phyloP scores from a whole-genome alignment of 2,888 invertebrate genomes.

The Sycophila texana region DNA sequence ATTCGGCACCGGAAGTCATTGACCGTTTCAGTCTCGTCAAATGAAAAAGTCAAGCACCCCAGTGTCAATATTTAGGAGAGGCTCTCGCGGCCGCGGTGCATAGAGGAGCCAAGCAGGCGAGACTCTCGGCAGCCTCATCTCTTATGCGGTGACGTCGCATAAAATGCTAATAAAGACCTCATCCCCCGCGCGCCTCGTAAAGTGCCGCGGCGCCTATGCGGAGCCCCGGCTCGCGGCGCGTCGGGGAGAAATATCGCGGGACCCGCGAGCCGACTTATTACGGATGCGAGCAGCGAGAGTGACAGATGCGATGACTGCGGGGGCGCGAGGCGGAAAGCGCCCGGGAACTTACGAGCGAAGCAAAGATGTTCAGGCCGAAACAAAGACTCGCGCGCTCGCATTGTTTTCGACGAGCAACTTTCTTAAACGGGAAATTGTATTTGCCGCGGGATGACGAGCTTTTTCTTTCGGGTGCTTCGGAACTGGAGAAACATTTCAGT shows the following conservation, averaged over 20 bases:
- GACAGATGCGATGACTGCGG: background rate
- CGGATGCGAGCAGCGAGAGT: slow-evolving; percentile 2
- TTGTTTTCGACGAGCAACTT: background rate
- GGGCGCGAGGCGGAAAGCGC: background rate
- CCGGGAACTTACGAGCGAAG: background rate
- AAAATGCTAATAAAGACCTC: slow-evolving; percentile 60
- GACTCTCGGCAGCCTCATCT: slow-evolving; percentile 48
- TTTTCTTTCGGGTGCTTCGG: too few species aligned
- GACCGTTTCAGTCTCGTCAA: too few species aligned
- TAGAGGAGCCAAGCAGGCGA: background rate
- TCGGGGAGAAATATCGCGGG: slow-evolving; percentile 18
- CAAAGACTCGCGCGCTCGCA: background rate
- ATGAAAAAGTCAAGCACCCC: too few species aligned
- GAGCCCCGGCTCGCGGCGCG: slow-evolving; percentile 48
- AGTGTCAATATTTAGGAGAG: too few species aligned
- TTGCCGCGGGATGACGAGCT: too few species aligned
- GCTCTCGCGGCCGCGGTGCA: too few species aligned
- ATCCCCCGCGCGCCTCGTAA: slow-evolving; percentile 52
- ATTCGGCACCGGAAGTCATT: too few species aligned
- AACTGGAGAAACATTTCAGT: too few species aligned
- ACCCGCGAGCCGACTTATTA: slow-evolving; percentile 13
- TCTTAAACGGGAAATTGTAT: too few species aligned
- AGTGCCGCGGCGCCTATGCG: slow-evolving; percentile 11
- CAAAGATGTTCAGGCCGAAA: background rate
- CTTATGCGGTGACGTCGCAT: slow-evolving; percentile 57